These are phyloP conservation scores for Myioborus miniatus DNA, from an alignment of 2,797 vertebrate genomes.

Conservation along the genomic window DNA sequence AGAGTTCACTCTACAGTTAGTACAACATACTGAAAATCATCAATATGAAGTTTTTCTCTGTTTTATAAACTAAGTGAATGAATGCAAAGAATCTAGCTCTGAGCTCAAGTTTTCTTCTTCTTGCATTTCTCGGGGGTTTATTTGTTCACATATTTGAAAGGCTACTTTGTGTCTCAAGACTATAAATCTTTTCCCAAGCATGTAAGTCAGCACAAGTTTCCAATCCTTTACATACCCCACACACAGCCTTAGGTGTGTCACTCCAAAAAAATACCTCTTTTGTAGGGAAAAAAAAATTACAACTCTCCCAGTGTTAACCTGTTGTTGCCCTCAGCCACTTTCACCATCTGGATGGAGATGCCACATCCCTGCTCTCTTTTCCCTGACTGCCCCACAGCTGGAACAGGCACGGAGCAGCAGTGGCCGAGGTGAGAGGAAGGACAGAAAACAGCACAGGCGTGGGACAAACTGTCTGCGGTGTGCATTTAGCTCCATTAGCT, in stretches of 20 bases:
- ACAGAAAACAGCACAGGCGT: neutral
- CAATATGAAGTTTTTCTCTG: neutral
- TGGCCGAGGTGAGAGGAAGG: neutral
- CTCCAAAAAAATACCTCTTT: neutral
- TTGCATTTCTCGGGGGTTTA: neutral
- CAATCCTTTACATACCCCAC: neutral
- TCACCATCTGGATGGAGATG: neutral
- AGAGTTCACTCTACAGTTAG: neutral
- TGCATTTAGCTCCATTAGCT: neutral
- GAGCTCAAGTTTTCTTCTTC: neutral
- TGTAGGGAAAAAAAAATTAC: rapidly evolving
- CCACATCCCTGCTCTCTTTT: neutral
- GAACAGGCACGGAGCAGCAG: neutral
- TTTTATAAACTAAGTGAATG: slow-evolving; percentile 1
- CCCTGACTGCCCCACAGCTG: neutral
- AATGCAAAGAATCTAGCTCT: neutral
- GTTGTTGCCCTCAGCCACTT: neutral
- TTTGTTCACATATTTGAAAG: neutral
- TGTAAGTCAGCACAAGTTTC: neutral
- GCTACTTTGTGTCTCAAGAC: neutral
- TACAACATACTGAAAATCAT: neutral
- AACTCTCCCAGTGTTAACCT: neutral
- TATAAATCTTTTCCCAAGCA: neutral
- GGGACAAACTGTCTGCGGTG: neutral
- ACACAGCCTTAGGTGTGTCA: neutral